These are phyloP conservation scores for Odontamblyopus rebecca DNA, from an alignment of 2,797 vertebrate genomes.

Conservation along the genomic window DNA sequence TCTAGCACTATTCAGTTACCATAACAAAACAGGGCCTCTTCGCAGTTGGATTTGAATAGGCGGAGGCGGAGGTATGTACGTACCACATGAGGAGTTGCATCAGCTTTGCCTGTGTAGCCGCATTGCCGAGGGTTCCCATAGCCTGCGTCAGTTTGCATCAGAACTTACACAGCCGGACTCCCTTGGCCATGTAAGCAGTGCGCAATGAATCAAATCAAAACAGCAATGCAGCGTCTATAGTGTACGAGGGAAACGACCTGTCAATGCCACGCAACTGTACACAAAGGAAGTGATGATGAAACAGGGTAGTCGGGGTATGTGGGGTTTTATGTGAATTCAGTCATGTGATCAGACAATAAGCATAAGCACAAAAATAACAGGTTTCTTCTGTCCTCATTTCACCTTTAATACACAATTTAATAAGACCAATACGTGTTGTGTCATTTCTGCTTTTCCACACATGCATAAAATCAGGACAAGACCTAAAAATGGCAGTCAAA, in stretches of 20 bases:
- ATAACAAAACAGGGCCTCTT: conserved; percentile 56
- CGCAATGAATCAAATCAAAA: conserved; percentile 30
- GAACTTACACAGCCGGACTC: conserved; percentile 53
- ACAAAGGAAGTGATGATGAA: conserved; percentile 40
- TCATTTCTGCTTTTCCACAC: neutral
- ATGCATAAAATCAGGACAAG: neutral
- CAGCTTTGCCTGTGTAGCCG: conserved; percentile 44
- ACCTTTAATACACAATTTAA: neutral
- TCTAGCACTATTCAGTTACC: neutral
- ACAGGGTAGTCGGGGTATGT: conserved; percentile 14
- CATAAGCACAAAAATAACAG: neutral
- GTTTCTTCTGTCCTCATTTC: neutral
- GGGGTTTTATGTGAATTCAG: neutral
- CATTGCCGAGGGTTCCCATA: conserved; percentile 26
- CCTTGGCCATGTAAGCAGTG: conserved; percentile 39
- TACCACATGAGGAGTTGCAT: conserved; percentile 48
- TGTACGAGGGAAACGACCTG: conserved; percentile 21
- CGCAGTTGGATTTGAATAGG: conserved; percentile 35
- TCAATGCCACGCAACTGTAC: conserved; percentile 33
- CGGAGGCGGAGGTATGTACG: neutral
- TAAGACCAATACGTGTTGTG: neutral
- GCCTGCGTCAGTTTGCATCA: conserved; percentile 59
- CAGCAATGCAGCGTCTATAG: conserved; percentile 16
- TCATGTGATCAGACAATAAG: neutral
- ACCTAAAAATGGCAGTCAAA: neutral